These are phyloP conservation scores for Podotricha telesiphe DNA, from an alignment of 2,888 invertebrate genomes.

Conservation along the genomic window DNA sequence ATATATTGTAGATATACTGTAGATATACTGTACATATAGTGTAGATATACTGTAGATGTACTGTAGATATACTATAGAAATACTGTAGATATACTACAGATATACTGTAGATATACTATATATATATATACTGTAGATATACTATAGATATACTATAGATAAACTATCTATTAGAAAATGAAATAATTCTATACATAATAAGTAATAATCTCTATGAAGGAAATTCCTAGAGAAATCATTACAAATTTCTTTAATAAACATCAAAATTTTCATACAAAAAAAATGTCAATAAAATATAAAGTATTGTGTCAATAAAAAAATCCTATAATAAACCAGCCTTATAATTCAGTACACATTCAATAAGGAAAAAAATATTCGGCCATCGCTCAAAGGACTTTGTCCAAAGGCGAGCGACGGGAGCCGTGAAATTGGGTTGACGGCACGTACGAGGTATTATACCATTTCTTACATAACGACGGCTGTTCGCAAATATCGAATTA, in stretches of 20 bases:
- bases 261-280: background rate
- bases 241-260: background rate
- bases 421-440: slow-evolving; percentile 52
- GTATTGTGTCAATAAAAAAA: slow-evolving; percentile 5
- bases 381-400: slow-evolving; percentile 47
- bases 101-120: too few relatives aligned
- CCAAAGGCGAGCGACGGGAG: slow-evolving; percentile 43
- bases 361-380: slow-evolving; percentile 40
- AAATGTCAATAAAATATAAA: slow-evolving; percentile 5
- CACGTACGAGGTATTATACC: slow-evolving; percentile 45
- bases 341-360: slow-evolving; percentile 39
- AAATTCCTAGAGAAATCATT: too few relatives aligned
- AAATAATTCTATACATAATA: too few relatives aligned
- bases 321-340: slow-evolving; percentile 21
- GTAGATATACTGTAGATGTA: too few relatives aligned
- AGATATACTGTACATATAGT: too few relatives aligned
- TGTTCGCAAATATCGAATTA: slow-evolving; percentile 34
- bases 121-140: too few relatives aligned
- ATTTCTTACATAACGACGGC: slow-evolving; percentile 35
- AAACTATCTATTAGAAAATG: too few relatives aligned
- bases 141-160: too few relatives aligned
- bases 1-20: too few relatives aligned
- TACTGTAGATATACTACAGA: too few relatives aligned
- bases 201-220: too few relatives aligned
- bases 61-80: too few relatives aligned